A percentile compares a stretch with the other conserved stretches of the same genome.
These are phyloP conservation scores for Strongylocentrotus purpuratus DNA, from an alignment of 35 echinoderm and acorn worm genomes.

Conservation along the genomic window DNA sequence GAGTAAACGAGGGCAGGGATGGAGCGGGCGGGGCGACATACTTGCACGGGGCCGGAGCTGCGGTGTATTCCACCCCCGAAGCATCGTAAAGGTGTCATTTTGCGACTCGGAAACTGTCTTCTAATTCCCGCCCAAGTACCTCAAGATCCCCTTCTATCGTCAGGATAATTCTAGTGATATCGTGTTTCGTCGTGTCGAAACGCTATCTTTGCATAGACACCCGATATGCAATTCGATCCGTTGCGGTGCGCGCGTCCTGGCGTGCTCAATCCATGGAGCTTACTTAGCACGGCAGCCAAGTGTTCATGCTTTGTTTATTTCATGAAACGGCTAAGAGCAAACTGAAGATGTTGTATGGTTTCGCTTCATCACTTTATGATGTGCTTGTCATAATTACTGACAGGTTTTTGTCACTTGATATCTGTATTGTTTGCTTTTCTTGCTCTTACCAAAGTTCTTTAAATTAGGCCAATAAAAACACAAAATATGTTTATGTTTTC, in stretches of 20 bases:
- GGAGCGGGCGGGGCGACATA: not conserved
- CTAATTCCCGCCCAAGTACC: conserved; percentile 27
- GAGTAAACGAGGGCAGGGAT: not conserved
- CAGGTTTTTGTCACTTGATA: not conserved
- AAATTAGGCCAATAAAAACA: too few species aligned
- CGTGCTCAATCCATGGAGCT: not conserved
- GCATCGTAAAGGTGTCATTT: not conserved
- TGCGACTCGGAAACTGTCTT: not conserved
- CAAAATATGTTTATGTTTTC: too few species aligned
- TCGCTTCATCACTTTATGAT: not conserved
- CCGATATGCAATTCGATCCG: conserved; percentile 26
- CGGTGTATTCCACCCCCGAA: not conserved
- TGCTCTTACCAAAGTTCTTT: not conserved
- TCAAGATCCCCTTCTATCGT: not conserved
- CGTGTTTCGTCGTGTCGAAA: not conserved
- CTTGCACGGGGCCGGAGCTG: not conserved
- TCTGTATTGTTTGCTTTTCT: not conserved
- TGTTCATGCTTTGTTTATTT: not conserved
- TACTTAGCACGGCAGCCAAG: not conserved
- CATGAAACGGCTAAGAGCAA: not conserved
- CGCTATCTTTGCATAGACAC: conserved; percentile 13
- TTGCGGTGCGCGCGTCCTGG: not conserved
- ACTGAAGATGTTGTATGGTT: not conserved
- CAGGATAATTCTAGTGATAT: conserved; percentile 15
- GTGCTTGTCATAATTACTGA: not conserved